Evolutionary conservation across 2,797 vertebrate genomes (phyloP).

Genomic region (Clarias fuscus): DNA sequence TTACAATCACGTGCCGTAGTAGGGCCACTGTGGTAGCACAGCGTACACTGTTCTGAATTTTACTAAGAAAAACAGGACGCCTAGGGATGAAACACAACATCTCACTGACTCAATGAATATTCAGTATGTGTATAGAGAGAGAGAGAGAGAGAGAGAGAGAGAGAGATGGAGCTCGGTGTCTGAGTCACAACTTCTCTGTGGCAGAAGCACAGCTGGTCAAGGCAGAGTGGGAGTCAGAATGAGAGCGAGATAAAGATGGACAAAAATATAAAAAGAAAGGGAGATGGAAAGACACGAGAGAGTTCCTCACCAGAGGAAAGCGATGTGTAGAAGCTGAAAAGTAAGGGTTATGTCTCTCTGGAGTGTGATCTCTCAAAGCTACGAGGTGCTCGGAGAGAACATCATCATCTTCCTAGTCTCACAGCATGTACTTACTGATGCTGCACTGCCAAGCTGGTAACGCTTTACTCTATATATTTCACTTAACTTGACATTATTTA

Average conservation of each 20-base stretch:
- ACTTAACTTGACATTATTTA: neutral
- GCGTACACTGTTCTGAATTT: neutral
- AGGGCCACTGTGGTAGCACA: neutral
- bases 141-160: constrained; percentile 34
- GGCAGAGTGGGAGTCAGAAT: constrained; percentile 63
- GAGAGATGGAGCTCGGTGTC: constrained; percentile 70
- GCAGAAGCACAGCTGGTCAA: constrained; percentile 78
- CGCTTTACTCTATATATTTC: neutral
- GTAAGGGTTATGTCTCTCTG: constrained; percentile 75
- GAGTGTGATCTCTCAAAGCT: constrained; percentile 71
- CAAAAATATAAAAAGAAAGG: constrained; percentile 1
- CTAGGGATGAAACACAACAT: constrained; percentile 57
- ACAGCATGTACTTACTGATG: neutral
- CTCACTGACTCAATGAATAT: constrained; percentile 74
- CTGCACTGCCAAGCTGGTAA: neutral
- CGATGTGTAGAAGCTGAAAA: constrained; percentile 68
- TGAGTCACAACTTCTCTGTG: constrained; percentile 79
- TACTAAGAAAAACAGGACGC: constrained; percentile 53
- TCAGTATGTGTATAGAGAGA: constrained; percentile 60
- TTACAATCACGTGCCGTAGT: neutral
- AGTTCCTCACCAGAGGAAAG: constrained; percentile 46
- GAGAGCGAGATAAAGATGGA: constrained; percentile 56
- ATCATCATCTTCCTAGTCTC: neutral
- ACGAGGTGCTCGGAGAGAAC: neutral
- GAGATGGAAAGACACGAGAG: neutral